A percentile compares a stretch with the other conserved stretches of the same genome.
Conservation (phyloP, 2,797 vertebrate species). For the Hemibagrus guttatus region DNA sequence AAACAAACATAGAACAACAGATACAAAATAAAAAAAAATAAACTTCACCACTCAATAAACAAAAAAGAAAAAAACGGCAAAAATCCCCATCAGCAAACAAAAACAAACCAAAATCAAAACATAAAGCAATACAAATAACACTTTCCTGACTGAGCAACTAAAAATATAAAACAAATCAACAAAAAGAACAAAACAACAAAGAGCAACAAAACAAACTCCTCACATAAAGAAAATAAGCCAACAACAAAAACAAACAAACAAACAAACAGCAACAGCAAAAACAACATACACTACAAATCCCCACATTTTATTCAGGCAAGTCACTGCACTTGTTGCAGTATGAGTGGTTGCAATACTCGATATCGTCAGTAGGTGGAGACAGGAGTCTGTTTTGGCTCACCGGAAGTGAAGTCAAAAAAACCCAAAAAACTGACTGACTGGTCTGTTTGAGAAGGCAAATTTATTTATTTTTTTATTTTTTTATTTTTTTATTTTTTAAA, state of each 20-base stretch:
- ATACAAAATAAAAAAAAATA: too few relatives aligned
- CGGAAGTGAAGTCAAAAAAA: slow-evolving; percentile 23
- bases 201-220: neutral
- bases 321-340: neutral
- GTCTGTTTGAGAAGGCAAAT: neutral
- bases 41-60: too few relatives aligned
- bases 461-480: too few relatives aligned
- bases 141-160: too few relatives aligned
- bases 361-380: slow-evolving; percentile 25
- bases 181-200: neutral
- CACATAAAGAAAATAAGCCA: neutral
- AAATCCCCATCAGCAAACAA: neutral
- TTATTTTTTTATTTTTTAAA: too few relatives aligned
- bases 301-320: neutral
- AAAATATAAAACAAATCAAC: neutral
- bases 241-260: neutral
- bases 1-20: neutral
- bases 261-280: neutral
- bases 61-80: neutral
- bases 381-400: slow-evolving; percentile 15
- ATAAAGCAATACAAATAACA: too few relatives aligned
- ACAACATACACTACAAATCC: neutral
- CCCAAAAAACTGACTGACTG: neutral
- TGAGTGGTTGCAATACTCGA: slow-evolving; percentile 1
- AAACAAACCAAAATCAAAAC: too few relatives aligned